phyloP scores from a whole-genome alignment of 2,888 invertebrate species.

The Thymelicus sylvestris region DNA sequence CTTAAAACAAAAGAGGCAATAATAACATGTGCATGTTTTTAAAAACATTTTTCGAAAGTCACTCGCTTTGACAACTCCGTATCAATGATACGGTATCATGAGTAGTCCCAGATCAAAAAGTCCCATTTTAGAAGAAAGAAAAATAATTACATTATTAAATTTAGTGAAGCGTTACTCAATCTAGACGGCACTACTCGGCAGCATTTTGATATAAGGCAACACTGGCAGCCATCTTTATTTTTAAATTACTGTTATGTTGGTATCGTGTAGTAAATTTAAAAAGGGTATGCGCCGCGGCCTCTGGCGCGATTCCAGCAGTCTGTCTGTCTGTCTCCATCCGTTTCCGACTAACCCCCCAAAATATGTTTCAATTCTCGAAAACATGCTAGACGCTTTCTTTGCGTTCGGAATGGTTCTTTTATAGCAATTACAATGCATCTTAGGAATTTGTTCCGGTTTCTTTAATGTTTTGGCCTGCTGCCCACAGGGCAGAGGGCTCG shows the following conservation, averaged over 20 bases:
- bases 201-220: neutral
- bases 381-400: conserved; percentile 53
- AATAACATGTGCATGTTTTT: no score
- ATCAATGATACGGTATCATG: no score
- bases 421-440: conserved; percentile 27
- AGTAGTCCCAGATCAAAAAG: no score
- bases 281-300: conserved; percentile 28
- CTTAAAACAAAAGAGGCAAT: no score
- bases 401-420: conserved; percentile 43
- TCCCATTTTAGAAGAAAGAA: no score
- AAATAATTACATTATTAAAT: no score
- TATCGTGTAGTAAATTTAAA: conserved; percentile 46
- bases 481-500: neutral
- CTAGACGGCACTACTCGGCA: no score
- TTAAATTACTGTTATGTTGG: conserved; percentile 42
- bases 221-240: conserved; percentile 17
- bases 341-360: conserved; percentile 61
- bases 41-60: no score
- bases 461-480: conserved; percentile 14
- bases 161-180: no score
- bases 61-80: no score
- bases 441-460: conserved; percentile 1
- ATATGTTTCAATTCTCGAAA: conserved; percentile 61
- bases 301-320: conserved; percentile 52
- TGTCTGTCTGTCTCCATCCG: conserved; percentile 61